These are phyloP conservation scores for Timema cristinae DNA, from an alignment of 2,888 invertebrate genomes.

Conservation along the genomic window DNA sequence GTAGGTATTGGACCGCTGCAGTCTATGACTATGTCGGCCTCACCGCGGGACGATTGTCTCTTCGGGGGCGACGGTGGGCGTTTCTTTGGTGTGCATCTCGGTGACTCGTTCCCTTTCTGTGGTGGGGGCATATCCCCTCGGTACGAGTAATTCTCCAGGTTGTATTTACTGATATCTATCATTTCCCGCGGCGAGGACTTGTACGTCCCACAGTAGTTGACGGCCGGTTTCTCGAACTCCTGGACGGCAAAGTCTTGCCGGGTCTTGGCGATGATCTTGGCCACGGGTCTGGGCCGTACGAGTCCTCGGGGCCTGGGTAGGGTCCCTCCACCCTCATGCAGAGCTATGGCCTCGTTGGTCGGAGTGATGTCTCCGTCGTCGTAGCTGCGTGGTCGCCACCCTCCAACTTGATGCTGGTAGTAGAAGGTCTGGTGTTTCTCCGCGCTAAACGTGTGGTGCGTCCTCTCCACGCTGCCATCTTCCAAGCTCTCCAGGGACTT, in stretches of 20 bases:
- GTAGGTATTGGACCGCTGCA: conserved; percentile 45
- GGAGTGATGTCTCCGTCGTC: conserved; percentile 89
- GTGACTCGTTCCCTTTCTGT: conserved; percentile 14
- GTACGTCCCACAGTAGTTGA: conserved; percentile 44
- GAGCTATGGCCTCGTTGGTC: conserved; percentile 55
- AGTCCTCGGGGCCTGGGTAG: conserved; percentile 78
- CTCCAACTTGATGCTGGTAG: conserved; percentile 42
- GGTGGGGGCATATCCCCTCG: conserved; percentile 8
- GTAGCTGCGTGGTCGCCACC: conserved; percentile 69
- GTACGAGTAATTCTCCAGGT: conserved; percentile 41
- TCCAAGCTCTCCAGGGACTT: conserved; percentile 82
- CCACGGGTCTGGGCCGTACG: conserved; percentile 75
- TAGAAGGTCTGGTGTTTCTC: conserved; percentile 59
- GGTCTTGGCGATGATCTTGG: conserved; percentile 57
- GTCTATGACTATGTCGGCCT: conserved; percentile 44
- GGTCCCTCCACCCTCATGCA: conserved; percentile 73
- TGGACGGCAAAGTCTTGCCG: conserved; percentile 24
- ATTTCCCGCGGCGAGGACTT: conserved; percentile 53
- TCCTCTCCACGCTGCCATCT: conserved; percentile 48
- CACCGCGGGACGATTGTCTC: conserved; percentile 54
- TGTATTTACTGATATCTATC: conserved; percentile 47
- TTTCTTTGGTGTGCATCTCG: conserved; percentile 45
- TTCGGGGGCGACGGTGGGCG: conserved; percentile 80
- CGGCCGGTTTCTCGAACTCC: conserved; percentile 26
- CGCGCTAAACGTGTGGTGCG: conserved; percentile 51